Conservation (phyloP, 2,888 invertebrate species). For the Blastobasis lacticolella region DNA sequence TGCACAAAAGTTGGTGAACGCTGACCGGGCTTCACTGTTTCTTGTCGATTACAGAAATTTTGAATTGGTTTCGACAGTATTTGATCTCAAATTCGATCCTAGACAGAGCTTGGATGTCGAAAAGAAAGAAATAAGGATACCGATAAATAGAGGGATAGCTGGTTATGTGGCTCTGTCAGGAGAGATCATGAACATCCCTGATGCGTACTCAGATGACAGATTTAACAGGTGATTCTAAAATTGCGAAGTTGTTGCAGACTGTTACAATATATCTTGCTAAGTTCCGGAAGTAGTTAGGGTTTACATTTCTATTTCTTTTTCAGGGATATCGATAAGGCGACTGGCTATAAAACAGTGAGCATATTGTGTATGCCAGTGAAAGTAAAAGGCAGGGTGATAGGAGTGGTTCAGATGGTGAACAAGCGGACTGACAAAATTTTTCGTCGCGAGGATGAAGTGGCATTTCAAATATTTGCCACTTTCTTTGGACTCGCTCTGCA, state of each 20-base stretch:
- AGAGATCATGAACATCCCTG: slow-evolving; percentile 85
- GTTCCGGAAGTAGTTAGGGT: no score
- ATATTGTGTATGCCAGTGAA: slow-evolving; percentile 93
- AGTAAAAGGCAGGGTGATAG: slow-evolving; percentile 84
- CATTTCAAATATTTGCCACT: slow-evolving; percentile 88
- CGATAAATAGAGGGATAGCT: slow-evolving; percentile 85
- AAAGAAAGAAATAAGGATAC: slow-evolving; percentile 78
- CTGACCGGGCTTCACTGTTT: slow-evolving; percentile 89
- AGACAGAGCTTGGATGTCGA: slow-evolving; percentile 35
- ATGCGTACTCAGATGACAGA: slow-evolving; percentile 85
- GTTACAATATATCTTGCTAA: no score
- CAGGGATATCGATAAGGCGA: slow-evolving; percentile 78
- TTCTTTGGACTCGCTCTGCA: slow-evolving; percentile 91
- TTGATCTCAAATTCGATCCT: slow-evolving; percentile 74
- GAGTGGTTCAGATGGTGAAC: slow-evolving; percentile 92
- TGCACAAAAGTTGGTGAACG: slow-evolving; percentile 86
- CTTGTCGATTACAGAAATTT: slow-evolving; percentile 82
- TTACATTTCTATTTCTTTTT: slow-evolving; percentile 4
- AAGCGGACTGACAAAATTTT: slow-evolving; percentile 73
- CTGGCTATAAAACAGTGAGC: slow-evolving; percentile 80
- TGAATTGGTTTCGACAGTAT: slow-evolving; percentile 87
- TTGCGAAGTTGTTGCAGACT: no score
- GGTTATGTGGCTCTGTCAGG: slow-evolving; percentile 88
- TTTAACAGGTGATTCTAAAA: slow-evolving; percentile 74
- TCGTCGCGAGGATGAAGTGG: slow-evolving; percentile 81